Base-by-base conservation (phyloP, 2,113 vertebrate genomes). In the Psettodes erumei region DNA sequence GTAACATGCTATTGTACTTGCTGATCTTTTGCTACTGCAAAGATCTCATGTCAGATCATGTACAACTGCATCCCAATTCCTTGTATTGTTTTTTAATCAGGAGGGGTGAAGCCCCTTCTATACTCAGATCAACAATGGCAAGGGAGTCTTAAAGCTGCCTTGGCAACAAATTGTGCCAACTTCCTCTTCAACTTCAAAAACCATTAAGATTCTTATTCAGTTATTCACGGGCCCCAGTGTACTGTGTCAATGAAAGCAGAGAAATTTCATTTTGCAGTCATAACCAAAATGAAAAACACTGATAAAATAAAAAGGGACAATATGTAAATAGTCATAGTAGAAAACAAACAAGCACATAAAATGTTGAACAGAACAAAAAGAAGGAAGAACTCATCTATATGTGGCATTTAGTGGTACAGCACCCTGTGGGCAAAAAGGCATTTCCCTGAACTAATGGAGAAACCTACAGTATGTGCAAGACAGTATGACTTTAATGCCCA, bases 61-160 rank as follows among this genome's bases (percentile, higher is more conserved):
- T 43, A 43, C 70, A 60, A 76, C 81, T 86, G 68, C 27, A 72
- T 63, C 65, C 56, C 40, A 66, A 78, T 79, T 86, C 84, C 67
- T 79, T 70, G 62, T 32, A 86, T 79, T 86, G 86, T 85, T 8
- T 72, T 69, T 43, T 27, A 54, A 33, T 58, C 28, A 7, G 23
- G 23, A n/a, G 23, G 16, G 51, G 38, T 60, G 16, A 77, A 61
- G 40, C 61, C 53, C 27, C 18, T 8, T 56, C 18, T 8, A 9
- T 40, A 50, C 40, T 28, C 51, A 68, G 16, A 56, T 6, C 37
- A 83, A 71, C 55, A 61, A 65, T 61, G 40, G 10, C 18, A 35
- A 25, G 13, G 16, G 47, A 74, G 47, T 8, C 27, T 23, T 47
- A 35, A 66, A 54, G 19, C 47, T 35, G 33, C 18, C 32, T 19